These are phyloP conservation scores for Sparus aurata DNA, from an alignment of 2,797 vertebrate genomes.

Conservation along the genomic window DNA sequence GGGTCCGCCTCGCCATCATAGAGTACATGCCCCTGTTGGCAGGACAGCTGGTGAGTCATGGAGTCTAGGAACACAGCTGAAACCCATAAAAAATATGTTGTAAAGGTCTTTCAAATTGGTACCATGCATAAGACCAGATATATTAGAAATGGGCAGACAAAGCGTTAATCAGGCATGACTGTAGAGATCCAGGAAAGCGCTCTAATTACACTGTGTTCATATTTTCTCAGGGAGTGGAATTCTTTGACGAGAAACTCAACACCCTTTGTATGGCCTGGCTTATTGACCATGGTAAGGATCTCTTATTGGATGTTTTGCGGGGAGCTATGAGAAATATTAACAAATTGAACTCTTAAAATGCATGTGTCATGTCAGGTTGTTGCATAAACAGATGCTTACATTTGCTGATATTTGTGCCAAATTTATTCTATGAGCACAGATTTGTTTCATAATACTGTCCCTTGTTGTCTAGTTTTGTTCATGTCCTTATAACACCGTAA, in stretches of 20 bases:
- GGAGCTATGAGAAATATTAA: not conserved
- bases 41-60: constrained; percentile 90
- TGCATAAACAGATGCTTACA: not conserved
- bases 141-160: constrained; percentile 2
- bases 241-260: constrained; percentile 96
- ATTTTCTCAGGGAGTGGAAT: constrained; percentile 91
- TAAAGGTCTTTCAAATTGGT: constrained; percentile 16
- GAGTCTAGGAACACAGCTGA: constrained; percentile 24
- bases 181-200: not conserved
- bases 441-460: not conserved
- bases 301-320: not conserved
- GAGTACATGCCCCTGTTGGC: constrained; percentile 95
- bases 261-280: constrained; percentile 96
- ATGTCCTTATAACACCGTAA: not conserved
- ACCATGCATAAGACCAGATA: constrained; percentile 25
- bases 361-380: not conserved
- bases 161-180: not conserved
- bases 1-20: constrained; percentile 94
- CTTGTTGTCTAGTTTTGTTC: not conserved
- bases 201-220: constrained; percentile 23
- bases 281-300: constrained; percentile 91
- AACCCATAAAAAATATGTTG: constrained; percentile 28
- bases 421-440: not conserved
- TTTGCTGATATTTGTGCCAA: not conserved
- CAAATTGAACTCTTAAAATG: not conserved